phyloP scores from a whole-genome alignment of 2,113 vertebrate species.

The Megaceryle maxima region DNA sequence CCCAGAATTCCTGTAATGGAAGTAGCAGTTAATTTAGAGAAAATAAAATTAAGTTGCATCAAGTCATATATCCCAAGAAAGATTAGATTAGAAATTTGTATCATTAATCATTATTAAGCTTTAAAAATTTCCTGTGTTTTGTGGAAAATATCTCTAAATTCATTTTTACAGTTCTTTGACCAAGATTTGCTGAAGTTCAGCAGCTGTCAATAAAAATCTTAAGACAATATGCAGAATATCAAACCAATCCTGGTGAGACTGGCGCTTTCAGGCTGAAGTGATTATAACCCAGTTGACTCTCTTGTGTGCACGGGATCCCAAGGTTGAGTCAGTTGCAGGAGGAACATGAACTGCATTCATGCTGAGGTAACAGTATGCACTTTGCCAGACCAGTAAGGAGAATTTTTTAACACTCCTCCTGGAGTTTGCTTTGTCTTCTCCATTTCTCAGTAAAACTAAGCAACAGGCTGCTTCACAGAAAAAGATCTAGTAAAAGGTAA shows the following conservation, averaged over 20 bases:
- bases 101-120: neutral
- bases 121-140: neutral
- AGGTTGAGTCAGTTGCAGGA: neutral
- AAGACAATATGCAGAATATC: neutral
- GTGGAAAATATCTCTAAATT: neutral
- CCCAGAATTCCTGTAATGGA: neutral
- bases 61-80: neutral
- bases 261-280: neutral
- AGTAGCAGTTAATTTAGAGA: neutral
- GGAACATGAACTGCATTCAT: neutral
- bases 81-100: neutral
- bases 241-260: neutral
- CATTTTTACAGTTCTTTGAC: neutral
- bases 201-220: neutral
- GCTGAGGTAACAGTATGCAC: neutral
- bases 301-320: neutral
- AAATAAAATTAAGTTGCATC: neutral
- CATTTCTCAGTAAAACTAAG: neutral
- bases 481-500: neutral
- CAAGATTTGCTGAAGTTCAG: neutral
- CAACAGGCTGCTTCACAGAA: neutral
- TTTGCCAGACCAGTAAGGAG: neutral
- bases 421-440: neutral
- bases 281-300: neutral
- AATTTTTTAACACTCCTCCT: neutral